Conservation (phyloP, 2,797 vertebrate species). For the Acanthurus leucopareius region DNA sequence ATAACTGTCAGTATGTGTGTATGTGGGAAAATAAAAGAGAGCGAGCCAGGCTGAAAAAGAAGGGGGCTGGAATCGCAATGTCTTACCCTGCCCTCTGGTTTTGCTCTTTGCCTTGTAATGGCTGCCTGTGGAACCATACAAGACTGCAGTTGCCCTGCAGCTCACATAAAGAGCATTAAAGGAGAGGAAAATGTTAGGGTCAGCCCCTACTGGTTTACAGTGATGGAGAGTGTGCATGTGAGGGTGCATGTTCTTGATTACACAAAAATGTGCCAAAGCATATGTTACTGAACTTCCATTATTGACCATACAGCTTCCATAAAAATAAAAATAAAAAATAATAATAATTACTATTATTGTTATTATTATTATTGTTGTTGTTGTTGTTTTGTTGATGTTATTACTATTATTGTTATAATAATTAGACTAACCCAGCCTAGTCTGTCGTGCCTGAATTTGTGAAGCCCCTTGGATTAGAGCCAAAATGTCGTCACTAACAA, state of each 20-base stretch:
- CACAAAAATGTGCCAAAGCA: neutral
- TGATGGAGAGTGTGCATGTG: conserved; percentile 4
- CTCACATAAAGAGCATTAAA: conserved; percentile 72
- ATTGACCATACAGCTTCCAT: no score
- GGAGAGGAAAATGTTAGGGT: conserved; percentile 66
- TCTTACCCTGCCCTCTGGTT: conserved; percentile 54
- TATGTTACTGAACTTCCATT: neutral
- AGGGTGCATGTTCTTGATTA: neutral
- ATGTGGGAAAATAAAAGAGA: neutral
- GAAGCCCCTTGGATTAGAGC: no score
- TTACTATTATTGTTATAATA: no score
- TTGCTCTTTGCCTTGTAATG: conserved; percentile 66
- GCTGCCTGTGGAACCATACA: conserved; percentile 60
- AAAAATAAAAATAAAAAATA: no score
- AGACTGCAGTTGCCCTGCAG: conserved; percentile 53
- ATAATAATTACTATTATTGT: no score
- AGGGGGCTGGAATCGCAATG: conserved; percentile 46
- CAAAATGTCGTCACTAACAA: no score
- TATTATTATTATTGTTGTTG: no score
- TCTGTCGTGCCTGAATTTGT: no score
- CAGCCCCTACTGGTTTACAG: conserved; percentile 49
- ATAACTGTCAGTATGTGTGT: neutral
- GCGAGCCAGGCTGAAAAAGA: neutral
- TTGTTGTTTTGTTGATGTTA: no score
- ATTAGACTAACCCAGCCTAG: no score